phyloP scores from a whole-genome alignment of 1,140 invertebrate genomes.

The Oreohelix idahoensis region DNA sequence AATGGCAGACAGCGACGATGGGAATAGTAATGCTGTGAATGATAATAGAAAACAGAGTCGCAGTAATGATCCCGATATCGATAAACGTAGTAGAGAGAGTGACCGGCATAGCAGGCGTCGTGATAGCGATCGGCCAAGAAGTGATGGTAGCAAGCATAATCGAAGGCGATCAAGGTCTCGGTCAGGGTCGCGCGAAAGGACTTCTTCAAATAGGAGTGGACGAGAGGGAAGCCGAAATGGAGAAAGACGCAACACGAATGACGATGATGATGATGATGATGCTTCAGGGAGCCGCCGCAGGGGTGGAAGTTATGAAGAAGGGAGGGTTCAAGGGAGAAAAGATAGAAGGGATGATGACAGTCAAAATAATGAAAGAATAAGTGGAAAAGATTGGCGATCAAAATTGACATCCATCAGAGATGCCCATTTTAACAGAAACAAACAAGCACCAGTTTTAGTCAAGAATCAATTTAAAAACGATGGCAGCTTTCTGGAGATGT shows the following conservation, averaged over 20 bases:
- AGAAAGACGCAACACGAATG: not conserved
- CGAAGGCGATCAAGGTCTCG: constrained; percentile 26
- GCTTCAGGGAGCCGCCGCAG: not conserved
- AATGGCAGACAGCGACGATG: not conserved
- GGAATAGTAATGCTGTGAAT: not conserved
- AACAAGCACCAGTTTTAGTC: not conserved
- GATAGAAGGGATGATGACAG: not conserved
- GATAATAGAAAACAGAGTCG: not conserved
- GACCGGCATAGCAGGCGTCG: not conserved
- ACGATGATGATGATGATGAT: not conserved
- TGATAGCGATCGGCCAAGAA: not conserved
- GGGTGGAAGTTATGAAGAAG: not conserved
- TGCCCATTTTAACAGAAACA: constrained; percentile 22
- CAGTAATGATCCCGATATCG: not conserved
- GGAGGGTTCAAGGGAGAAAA: not conserved
- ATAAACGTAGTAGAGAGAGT: not conserved
- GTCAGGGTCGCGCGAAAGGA: constrained; percentile 6
- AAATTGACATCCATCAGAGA: constrained; percentile 27
- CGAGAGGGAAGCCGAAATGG: not conserved
- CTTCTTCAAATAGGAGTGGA: not conserved
- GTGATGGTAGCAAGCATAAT: not conserved
- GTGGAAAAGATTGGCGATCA: constrained; percentile 10
- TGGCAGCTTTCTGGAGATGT: constrained; percentile 56
- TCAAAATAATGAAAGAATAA: not conserved
- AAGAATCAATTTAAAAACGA: constrained; percentile 51